Evolutionary conservation across 2,888 invertebrate genomes (phyloP).

Genomic region (Calameuta idolon): DNA sequence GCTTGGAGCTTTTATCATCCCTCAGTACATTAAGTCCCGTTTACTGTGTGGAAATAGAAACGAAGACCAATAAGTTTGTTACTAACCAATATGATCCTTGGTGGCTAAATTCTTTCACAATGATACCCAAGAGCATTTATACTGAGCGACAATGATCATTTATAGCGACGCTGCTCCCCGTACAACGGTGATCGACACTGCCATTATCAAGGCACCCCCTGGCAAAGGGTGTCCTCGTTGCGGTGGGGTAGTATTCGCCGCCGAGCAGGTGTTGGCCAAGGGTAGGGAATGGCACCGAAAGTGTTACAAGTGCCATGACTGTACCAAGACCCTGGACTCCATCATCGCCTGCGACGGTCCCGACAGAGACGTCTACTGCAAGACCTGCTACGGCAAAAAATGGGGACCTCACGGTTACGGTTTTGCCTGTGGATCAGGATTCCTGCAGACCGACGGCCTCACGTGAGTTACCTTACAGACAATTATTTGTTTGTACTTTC

Average conservation of each 20-base stretch:
- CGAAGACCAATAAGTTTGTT: not conserved
- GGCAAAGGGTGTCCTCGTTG: conserved; percentile 92
- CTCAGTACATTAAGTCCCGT: not conserved
- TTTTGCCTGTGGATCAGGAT: conserved; percentile 94
- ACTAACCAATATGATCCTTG: not conserved
- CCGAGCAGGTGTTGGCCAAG: conserved; percentile 93
- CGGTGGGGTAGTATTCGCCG: conserved; percentile 92
- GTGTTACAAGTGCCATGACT: conserved; percentile 93
- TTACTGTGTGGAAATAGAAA: not conserved
- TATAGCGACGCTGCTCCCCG: conserved; percentile 81
- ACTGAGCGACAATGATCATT: not conserved
- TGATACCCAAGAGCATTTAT: not conserved
- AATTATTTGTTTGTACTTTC: not conserved
- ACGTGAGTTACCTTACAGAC: conserved; percentile 72
- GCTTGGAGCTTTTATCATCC: not conserved
- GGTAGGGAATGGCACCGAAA: conserved; percentile 93
- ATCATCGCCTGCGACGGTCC: conserved; percentile 96
- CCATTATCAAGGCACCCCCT: conserved; percentile 82
- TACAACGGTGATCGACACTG: conserved; percentile 83
- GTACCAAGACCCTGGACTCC: conserved; percentile 93
- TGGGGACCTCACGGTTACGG: conserved; percentile 98
- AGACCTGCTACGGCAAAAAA: conserved; percentile 97
- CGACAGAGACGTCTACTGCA: conserved; percentile 93
- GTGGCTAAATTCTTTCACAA: not conserved
- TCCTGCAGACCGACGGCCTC: conserved; percentile 91